Evolutionary conservation across 2,113 vertebrate genomes (phyloP).

Genomic region (Vicugna pacos): DNA sequence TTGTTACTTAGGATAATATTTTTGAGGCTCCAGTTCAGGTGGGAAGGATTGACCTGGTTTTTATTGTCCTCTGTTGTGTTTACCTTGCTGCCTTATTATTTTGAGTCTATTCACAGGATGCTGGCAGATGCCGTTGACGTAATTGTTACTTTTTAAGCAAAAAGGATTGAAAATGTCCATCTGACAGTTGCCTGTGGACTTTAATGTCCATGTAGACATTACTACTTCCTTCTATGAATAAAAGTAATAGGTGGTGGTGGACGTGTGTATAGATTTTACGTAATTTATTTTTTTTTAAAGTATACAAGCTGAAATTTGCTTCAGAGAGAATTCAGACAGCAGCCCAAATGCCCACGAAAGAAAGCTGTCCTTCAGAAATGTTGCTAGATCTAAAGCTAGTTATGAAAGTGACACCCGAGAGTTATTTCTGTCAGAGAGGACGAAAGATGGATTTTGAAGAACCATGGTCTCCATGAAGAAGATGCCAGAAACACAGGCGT

Average conservation of each 20-base stretch:
- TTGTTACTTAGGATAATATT: constrained; percentile 35
- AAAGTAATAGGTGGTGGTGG: background rate
- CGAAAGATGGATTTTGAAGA: background rate
- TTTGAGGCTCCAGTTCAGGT: background rate
- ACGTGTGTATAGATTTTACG: background rate
- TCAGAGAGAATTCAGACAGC: constrained; percentile 23
- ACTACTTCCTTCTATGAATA: constrained; percentile 24
- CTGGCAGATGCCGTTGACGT: background rate
- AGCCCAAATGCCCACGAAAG: background rate
- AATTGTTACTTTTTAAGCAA: constrained; percentile 41
- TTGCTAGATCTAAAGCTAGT: background rate
- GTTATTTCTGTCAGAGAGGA: constrained; percentile 26
- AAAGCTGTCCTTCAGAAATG: constrained; percentile 38
- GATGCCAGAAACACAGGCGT: background rate
- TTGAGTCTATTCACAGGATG: background rate
- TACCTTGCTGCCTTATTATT: background rate
- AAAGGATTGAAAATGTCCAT: background rate
- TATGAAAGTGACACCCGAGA: background rate
- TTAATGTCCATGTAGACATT: background rate
- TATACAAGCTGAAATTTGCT: constrained; percentile 24
- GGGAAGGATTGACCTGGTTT: background rate
- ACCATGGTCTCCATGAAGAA: background rate
- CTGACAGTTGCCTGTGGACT: background rate
- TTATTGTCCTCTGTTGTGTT: background rate
- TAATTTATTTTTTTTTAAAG: constrained; percentile 31